Conservation (phyloP, 2,888 invertebrate species). For the Polyploca ridens region DNA sequence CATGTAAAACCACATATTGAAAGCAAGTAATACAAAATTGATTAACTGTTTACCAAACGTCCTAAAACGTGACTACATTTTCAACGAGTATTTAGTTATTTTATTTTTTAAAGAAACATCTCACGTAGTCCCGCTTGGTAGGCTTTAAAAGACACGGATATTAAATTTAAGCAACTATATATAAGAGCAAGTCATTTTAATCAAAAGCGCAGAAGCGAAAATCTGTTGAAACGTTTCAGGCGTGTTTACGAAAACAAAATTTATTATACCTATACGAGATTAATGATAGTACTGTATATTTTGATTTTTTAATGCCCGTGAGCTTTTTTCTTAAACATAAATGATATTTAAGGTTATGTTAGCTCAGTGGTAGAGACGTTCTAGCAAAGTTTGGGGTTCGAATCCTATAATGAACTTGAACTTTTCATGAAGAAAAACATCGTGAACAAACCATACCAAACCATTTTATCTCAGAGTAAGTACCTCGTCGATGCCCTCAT, state of each 20-base stretch:
- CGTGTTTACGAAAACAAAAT: conserved; percentile 17
- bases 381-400: too few relatives aligned
- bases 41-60: not conserved
- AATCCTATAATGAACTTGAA: too few relatives aligned
- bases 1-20: too few relatives aligned
- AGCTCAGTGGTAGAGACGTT: too few relatives aligned
- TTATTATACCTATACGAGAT: conserved; percentile 14
- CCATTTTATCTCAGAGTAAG: too few relatives aligned
- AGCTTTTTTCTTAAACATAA: not conserved
- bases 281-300: conserved; percentile 8
- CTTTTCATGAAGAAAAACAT: too few relatives aligned
- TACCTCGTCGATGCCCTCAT: too few relatives aligned
- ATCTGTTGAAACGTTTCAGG: not conserved
- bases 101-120: not conserved
- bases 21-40: too few relatives aligned
- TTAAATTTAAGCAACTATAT: not conserved
- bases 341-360: too few relatives aligned
- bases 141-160: not conserved
- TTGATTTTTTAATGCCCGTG: not conserved
- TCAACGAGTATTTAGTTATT: not conserved
- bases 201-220: conserved; percentile 5
- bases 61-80: not conserved
- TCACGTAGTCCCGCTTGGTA: not conserved
- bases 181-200: conserved; percentile 7
- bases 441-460: too few relatives aligned